These are phyloP conservation scores for Crocallis elinguaria DNA, from an alignment of 2,888 invertebrate genomes.

Conservation along the genomic window DNA sequence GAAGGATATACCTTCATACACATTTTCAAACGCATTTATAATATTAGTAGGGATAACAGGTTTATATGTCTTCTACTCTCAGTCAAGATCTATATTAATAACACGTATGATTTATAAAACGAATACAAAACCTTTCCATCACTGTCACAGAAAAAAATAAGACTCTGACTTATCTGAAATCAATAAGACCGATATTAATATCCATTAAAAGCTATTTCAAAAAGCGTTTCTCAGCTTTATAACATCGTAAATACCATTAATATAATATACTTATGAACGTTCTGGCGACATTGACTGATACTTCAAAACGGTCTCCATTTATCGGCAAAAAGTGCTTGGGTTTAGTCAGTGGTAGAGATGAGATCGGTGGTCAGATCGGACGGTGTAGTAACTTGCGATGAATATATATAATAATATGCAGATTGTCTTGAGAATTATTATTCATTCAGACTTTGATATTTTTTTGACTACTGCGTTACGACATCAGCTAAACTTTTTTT, in stretches of 20 bases:
- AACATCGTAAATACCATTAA: constrained; percentile 32
- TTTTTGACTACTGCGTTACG: too few species aligned
- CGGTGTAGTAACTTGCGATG: too few species aligned
- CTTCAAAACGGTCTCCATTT: constrained; percentile 52
- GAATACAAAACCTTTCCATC: neutral
- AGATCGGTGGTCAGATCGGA: neutral
- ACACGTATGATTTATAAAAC: neutral
- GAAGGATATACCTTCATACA: too few species aligned
- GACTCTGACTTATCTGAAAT: constrained; percentile 15
- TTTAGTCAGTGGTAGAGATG: constrained; percentile 45
- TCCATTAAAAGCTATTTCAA: constrained; percentile 21
- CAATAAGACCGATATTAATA: constrained; percentile 13
- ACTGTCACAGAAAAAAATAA: neutral
- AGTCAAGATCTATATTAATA: too few species aligned
- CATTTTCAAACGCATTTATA: too few species aligned
- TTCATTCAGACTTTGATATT: too few species aligned
- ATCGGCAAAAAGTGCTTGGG: constrained; percentile 57
- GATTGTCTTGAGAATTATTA: too few species aligned
- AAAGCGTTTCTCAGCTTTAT: constrained; percentile 14
- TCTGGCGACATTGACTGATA: constrained; percentile 52
- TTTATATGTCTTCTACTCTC: too few species aligned
- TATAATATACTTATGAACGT: constrained; percentile 48
- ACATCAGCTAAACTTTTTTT: too few species aligned
- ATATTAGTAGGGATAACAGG: too few species aligned
- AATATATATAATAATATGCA: too few species aligned